phyloP scores from a whole-genome alignment of 1,140 invertebrate species.

The Ceratosolen solmsi region DNA sequence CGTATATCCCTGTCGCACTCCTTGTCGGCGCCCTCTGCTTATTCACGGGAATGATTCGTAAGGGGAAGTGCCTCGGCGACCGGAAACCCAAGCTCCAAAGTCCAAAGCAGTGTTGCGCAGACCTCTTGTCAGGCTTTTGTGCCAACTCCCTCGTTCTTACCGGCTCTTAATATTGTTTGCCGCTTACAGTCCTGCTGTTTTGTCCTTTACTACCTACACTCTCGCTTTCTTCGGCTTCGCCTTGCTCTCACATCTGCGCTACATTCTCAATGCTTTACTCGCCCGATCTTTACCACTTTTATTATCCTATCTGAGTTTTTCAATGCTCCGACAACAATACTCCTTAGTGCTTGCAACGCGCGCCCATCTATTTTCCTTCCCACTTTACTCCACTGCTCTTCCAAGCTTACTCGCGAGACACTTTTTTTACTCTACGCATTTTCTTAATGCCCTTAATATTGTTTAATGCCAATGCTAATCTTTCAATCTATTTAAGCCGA shows the following conservation, averaged over 20 bases:
- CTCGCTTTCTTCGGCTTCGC: neutral
- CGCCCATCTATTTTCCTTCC: neutral
- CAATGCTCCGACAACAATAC: too few species aligned
- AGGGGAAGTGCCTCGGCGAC: conserved; percentile 71
- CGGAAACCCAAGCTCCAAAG: conserved; percentile 66
- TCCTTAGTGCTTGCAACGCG: neutral
- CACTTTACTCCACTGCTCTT: neutral
- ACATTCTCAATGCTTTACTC: neutral
- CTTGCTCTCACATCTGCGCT: neutral
- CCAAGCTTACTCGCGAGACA: too few species aligned
- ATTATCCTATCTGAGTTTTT: too few species aligned
- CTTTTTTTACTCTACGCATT: too few species aligned
- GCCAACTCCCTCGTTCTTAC: conserved; percentile 26
- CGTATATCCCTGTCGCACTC: neutral
- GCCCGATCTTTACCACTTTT: neutral
- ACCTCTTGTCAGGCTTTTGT: conserved; percentile 19
- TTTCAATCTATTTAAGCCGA: too few species aligned
- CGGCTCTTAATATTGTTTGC: conserved; percentile 46
- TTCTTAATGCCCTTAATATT: too few species aligned
- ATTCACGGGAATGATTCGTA: conserved; percentile 72
- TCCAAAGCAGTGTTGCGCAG: conserved; percentile 29
- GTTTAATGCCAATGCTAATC: too few species aligned
- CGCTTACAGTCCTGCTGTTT: conserved; percentile 8
- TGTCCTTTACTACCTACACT: conserved; percentile 5
- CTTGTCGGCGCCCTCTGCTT: conserved; percentile 58